Evolutionary conservation across 2,113 vertebrate species (phyloP).

Genomic region (Pelvicachromis taeniatus): DNA sequence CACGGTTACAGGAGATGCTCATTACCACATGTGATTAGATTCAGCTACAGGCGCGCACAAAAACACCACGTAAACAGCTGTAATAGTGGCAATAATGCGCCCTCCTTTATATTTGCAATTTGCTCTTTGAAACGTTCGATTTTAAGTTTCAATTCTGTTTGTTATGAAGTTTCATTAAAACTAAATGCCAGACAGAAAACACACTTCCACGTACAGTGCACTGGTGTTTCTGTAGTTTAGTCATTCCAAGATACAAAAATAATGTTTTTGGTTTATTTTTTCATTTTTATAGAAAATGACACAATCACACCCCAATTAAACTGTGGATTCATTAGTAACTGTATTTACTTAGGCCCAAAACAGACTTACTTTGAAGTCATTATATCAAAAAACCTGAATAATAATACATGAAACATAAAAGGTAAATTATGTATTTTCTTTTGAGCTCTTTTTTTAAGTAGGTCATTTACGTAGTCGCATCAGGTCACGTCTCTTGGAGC

Average conservation of each 20-base stretch:
- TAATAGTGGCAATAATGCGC: not conserved
- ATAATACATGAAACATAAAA: not conserved
- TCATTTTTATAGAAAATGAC: not conserved
- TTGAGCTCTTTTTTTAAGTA: not conserved
- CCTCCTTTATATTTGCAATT: not conserved
- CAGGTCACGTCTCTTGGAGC: not conserved
- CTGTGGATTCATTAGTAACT: not conserved
- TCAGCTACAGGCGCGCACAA: not conserved
- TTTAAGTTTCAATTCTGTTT: not conserved
- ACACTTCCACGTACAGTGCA: not conserved
- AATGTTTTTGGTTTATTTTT: not conserved
- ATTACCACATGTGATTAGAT: conserved; percentile 42
- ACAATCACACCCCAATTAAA: not conserved
- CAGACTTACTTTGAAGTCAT: not conserved
- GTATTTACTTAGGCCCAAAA: not conserved
- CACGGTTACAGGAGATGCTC: conserved; percentile 25
- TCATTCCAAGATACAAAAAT: not conserved
- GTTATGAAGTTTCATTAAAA: not conserved
- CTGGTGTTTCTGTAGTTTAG: not conserved
- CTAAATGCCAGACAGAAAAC: not conserved
- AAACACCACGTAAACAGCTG: not conserved
- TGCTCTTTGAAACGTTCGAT: not conserved
- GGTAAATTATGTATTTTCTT: not conserved
- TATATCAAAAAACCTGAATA: not conserved
- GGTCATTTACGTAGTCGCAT: not conserved